Evolutionary conservation across 2,888 invertebrate genomes (phyloP), one percentile per base, ranked within the genome.

Genomic region (Rhamnusium bicolor): DNA sequence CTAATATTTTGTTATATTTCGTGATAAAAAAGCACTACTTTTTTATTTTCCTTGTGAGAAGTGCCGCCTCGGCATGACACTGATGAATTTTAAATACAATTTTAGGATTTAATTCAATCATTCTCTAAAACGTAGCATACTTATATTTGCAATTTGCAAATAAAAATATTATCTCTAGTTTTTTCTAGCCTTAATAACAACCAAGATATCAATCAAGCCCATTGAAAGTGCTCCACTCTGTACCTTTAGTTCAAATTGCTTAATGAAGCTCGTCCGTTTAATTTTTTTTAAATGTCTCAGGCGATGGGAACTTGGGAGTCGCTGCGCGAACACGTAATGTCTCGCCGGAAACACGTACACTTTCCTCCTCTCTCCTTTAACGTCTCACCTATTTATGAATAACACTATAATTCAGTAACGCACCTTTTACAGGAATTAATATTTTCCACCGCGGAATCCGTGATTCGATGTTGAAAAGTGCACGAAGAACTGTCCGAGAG

Each of bases 271-370:
- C 58, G 58, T 58, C 58, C 58, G 58, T 32, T 58, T 32, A 29
- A 14, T 61, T 61, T 46, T 61, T 46, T 61, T 46, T 18, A 18
- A 46, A 61, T 29, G 46, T 46, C 61, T 40, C 32, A 46, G 21
- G 18, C 61, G 61, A 61, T 61, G 61, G 46, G 61, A 61, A 61
- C 61, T 61, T 19, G 61, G 40, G 16, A 61, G 61, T 61, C 46
- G 61, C 2, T 6, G 46, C n/a, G 61, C 46, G 67, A 29, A 70
- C 49, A 68, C 18, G 73, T 67, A 46, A 63, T 7, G 69, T 58
- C 69, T 72, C 65, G 69, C 69, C 74, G 74, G 74, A 74, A 72
- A 72, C 74, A 72, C 74, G 74, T 72, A 74, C 58, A 58, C 16
- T 58, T 58, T 24, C 18, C 61, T 40, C 19, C 10, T 21, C 61